phyloP scores from a whole-genome alignment of 2,797 vertebrate genomes.

The Poeciliopsis paucimaculata region DNA sequence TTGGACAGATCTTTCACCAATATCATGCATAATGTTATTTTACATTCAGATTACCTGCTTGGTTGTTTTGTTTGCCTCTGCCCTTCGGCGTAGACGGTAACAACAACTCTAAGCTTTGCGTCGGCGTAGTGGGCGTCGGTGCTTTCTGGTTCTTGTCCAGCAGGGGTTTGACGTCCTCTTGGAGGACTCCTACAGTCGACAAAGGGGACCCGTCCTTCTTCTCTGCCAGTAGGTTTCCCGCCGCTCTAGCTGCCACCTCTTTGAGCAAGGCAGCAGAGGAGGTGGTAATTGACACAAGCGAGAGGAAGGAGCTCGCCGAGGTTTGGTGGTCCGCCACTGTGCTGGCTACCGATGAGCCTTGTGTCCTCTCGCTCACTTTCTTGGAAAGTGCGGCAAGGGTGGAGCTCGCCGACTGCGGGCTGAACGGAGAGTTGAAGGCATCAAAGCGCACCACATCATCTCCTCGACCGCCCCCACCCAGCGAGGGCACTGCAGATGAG shows the following conservation, averaged over 20 bases:
- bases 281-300: constrained; percentile 97
- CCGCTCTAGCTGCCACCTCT: constrained; percentile 97
- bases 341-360: constrained; percentile 72
- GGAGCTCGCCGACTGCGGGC: constrained; percentile 98
- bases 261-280: constrained; percentile 98
- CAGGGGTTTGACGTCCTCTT: constrained; percentile 90
- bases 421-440: constrained; percentile 95
- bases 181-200: constrained; percentile 63
- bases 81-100: constrained; percentile 92
- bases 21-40: not conserved
- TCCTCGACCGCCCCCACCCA: constrained; percentile 77
- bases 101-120: constrained; percentile 90
- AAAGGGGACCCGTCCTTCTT: constrained; percentile 87
- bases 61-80: constrained; percentile 89
- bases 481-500: constrained; percentile 75
- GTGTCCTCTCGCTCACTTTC: constrained; percentile 97
- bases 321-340: constrained; percentile 85
- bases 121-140: constrained; percentile 85
- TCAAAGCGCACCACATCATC: constrained; percentile 94
- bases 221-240: constrained; percentile 93
- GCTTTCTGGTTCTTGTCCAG: constrained; percentile 94
- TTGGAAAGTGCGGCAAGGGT: constrained; percentile 98
- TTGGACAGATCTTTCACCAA: not conserved
- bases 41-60: constrained; percentile 86
- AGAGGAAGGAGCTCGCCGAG: constrained; percentile 93